Conservation (phyloP, 2,888 invertebrate species). For the Dermolepida albohirtum region DNA sequence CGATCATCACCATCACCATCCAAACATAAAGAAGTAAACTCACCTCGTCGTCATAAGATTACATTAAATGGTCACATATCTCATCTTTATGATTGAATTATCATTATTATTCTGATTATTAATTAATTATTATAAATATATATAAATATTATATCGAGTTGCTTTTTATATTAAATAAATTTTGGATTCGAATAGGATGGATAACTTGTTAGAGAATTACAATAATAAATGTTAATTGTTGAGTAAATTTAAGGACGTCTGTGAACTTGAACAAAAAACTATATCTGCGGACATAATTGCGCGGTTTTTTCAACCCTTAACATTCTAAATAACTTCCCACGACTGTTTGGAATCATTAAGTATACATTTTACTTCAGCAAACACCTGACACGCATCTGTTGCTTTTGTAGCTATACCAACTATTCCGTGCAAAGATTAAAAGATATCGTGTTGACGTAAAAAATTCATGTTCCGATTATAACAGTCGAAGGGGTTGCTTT, state of each 20-base stretch:
- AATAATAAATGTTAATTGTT: conserved; percentile 60
- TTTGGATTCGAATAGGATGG: conserved; percentile 56
- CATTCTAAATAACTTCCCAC: conserved; percentile 24
- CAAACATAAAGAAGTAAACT: conserved; percentile 25
- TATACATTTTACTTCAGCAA: not conserved
- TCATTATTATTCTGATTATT: conserved; percentile 38
- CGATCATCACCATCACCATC: conserved; percentile 15
- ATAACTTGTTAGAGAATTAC: conserved; percentile 58
- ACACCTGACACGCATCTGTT: conserved; percentile 31
- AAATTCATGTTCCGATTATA: conserved; percentile 6
- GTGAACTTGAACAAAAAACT: conserved; percentile 41
- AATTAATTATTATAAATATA: conserved; percentile 33
- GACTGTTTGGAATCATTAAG: conserved; percentile 21
- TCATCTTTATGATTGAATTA: conserved; percentile 51
- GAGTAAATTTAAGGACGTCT: conserved; percentile 48
- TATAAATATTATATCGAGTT: conserved; percentile 54
- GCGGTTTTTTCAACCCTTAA: conserved; percentile 27
- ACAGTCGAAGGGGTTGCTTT: conserved; percentile 39
- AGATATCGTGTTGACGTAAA: conserved; percentile 11
- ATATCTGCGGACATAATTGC: conserved; percentile 36
- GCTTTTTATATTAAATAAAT: conserved; percentile 59
- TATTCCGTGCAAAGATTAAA: conserved; percentile 10
- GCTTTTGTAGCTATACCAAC: conserved; percentile 23
- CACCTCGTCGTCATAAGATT: conserved; percentile 48
- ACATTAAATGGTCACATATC: conserved; percentile 56